Conservation (phyloP, 2,113 vertebrate genomes). For the Cryptomyrus ogoouensis region DNA sequence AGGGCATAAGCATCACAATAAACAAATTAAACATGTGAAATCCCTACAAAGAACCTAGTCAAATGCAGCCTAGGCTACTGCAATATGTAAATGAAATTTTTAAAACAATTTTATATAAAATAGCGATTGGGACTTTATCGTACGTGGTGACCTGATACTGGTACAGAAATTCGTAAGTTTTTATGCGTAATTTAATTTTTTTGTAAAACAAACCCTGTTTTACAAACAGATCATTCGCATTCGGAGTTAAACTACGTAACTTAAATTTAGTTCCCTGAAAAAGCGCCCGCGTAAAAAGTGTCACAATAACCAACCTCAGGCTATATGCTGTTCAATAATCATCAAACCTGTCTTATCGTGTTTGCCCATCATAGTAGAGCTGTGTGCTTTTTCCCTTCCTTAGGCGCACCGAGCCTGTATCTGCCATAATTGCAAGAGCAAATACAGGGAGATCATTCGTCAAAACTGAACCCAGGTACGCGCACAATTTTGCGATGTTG, state of each 20-base stretch:
- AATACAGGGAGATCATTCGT: conserved; percentile 47
- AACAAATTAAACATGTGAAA: not conserved
- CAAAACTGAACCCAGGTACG: conserved; percentile 47
- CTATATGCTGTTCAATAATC: conserved; percentile 37
- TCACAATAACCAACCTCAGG: conserved; percentile 29
- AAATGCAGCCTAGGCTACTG: not conserved
- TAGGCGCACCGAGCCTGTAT: conserved; percentile 45
- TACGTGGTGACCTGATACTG: not conserved
- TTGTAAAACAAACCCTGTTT: not conserved
- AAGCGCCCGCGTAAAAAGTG: not conserved
- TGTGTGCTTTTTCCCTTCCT: conserved; percentile 45
- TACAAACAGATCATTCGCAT: not conserved
- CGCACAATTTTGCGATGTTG: too few relatives aligned
- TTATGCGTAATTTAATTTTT: not conserved
- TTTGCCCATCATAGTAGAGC: conserved; percentile 64
- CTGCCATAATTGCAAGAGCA: conserved; percentile 52
- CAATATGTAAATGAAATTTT: not conserved
- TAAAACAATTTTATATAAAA: not conserved
- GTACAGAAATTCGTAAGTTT: not conserved
- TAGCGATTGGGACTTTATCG: not conserved
- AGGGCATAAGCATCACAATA: not conserved
- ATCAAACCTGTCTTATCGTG: conserved; percentile 51
- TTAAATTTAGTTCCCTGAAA: not conserved
- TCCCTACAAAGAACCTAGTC: not conserved
- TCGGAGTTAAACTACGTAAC: too few relatives aligned